A percentile compares a stretch with the other conserved stretches of the same genome.
These are phyloP conservation scores for Buceros bicornis DNA, from an alignment of 2,797 vertebrate species.

Conservation along the genomic window DNA sequence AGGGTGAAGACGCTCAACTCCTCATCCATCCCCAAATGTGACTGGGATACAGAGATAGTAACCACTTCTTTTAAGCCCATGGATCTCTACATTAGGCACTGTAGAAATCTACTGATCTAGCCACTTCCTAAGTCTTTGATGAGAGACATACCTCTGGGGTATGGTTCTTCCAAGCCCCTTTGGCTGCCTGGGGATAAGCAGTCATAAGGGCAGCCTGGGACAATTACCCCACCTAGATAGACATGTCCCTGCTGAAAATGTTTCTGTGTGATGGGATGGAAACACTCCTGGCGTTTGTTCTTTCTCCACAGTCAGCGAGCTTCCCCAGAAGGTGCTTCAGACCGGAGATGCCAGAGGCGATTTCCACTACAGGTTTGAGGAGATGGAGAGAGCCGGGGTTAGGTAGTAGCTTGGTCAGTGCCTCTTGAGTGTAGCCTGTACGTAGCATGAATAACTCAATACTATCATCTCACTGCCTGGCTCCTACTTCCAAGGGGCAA, in stretches of 20 bases:
- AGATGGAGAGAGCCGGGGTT: not conserved
- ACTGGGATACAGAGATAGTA: not conserved
- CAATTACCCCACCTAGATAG: not conserved
- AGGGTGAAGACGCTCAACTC: not conserved
- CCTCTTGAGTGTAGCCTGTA: not conserved
- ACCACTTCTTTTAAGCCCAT: not conserved
- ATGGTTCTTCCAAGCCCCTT: not conserved
- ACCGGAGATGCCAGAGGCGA: not conserved
- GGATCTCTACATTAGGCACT: not conserved
- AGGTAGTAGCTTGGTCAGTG: not conserved
- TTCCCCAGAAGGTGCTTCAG: not conserved
- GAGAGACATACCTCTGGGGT: not conserved
- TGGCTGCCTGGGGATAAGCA: not conserved
- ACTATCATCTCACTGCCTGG: not conserved
- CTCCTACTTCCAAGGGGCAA: not conserved
- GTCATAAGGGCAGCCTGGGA: not conserved
- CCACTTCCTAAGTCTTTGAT: not conserved
- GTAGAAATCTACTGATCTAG: not conserved
- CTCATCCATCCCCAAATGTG: not conserved
- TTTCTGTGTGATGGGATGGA: not conserved
- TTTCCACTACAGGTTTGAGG: not conserved
- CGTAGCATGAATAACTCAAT: not conserved
- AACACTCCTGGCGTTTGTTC: not conserved
- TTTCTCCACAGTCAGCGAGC: not conserved
- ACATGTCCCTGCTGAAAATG: not conserved